phyloP scores from a whole-genome alignment of 2,888 invertebrate genomes.

The Leucoma salicis region DNA sequence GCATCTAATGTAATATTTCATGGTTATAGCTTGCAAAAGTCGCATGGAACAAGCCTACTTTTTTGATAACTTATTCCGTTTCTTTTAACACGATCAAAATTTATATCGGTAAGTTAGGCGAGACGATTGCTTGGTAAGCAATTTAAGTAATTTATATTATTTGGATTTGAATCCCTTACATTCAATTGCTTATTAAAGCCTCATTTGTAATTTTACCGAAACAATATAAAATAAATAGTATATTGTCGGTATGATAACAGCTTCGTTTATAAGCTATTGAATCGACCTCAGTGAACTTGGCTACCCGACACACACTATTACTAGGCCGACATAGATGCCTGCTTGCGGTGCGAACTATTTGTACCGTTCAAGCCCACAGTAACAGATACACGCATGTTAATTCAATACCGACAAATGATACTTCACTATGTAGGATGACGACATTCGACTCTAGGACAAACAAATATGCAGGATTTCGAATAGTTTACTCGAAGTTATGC shows the following conservation, averaged over 20 bases:
- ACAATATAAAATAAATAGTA: background rate
- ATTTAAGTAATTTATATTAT: conserved; percentile 21
- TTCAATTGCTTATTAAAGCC: background rate
- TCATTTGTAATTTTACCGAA: background rate
- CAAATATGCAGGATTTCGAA: conserved; percentile 28
- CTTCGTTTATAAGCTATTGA: conserved; percentile 34
- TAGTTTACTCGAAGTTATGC: too few species aligned
- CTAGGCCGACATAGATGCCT: conserved; percentile 60
- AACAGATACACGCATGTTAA: conserved; percentile 64
- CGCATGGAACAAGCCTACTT: conserved; percentile 18
- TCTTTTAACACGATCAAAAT: conserved; percentile 13
- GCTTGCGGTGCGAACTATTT: conserved; percentile 62
- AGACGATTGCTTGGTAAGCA: conserved; percentile 8
- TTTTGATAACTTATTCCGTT: conserved; percentile 25
- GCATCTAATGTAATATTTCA: conserved; percentile 25
- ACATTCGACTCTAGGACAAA: conserved; percentile 42
- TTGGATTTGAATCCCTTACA: conserved; percentile 1
- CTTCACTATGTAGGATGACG: conserved; percentile 46
- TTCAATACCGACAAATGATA: conserved; percentile 65
- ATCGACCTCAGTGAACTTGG: conserved; percentile 39
- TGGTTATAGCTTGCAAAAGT: conserved; percentile 28
- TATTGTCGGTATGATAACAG: conserved; percentile 25
- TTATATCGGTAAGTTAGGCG: conserved; percentile 11
- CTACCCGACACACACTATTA: conserved; percentile 58
- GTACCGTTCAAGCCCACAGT: conserved; percentile 67